A percentile compares a stretch with the other conserved stretches of the same genome.
phyloP scores from a whole-genome alignment of 1,140 invertebrate genomes.

The Frieseomelitta varia region DNA sequence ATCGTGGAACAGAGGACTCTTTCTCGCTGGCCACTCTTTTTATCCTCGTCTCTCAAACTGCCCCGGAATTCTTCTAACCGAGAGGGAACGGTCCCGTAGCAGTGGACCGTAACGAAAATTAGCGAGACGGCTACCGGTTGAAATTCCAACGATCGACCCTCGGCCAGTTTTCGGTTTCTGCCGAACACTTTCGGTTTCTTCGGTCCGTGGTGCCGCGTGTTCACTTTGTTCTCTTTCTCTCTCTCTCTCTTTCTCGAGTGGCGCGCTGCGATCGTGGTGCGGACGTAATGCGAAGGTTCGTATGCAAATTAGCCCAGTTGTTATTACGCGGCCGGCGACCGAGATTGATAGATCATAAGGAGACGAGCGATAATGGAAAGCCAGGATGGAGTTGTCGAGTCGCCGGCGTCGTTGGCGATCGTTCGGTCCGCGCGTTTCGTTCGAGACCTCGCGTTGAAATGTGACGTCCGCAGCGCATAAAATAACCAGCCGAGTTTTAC shows the following conservation, averaged over 20 bases:
- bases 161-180: slow-evolving; percentile 3
- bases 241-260: too few relatives aligned
- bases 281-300: slow-evolving; percentile 34
- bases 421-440: neutral
- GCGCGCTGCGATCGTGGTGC: neutral
- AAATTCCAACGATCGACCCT: slow-evolving; percentile 2
- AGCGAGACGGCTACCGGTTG: slow-evolving; percentile 6
- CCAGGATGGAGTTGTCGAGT: slow-evolving; percentile 37
- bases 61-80: slow-evolving; percentile 36
- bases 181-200: slow-evolving; percentile 29
- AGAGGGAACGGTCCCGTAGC: neutral
- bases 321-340: slow-evolving; percentile 18
- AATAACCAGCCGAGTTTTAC: slow-evolving; percentile 29
- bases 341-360: slow-evolving; percentile 50
- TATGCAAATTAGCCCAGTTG: slow-evolving; percentile 44
- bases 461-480: slow-evolving; percentile 17
- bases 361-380: slow-evolving; percentile 44
- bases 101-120: slow-evolving; percentile 51
- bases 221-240: too few relatives aligned
- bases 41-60: neutral
- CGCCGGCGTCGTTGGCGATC: neutral
- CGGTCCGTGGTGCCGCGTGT: neutral
- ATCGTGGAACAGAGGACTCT: too few relatives aligned
- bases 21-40: neutral
- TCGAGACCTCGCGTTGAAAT: neutral